Percentiles rank a stretch among this genome's conserved stretches.
Evolutionary conservation across 1,140 invertebrate genomes (phyloP).

Genomic region (Drosophila grimshawi): DNA sequence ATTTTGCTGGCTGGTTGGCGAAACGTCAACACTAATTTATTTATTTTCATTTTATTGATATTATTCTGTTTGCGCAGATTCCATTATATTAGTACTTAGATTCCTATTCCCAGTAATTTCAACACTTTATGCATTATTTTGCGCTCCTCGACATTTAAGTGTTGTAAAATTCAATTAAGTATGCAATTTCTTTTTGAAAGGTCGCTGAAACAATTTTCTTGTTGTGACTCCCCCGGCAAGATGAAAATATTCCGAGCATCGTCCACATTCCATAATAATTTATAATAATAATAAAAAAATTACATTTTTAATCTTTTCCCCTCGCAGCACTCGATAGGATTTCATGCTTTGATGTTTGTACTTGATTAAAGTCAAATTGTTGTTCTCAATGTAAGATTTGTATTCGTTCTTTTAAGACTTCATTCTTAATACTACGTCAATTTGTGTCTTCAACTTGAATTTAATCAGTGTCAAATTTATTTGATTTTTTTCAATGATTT

Average conservation of each 20-base stretch:
- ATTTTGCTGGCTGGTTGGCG: slow-evolving; percentile 26
- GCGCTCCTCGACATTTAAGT: slow-evolving; percentile 31
- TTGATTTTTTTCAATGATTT: no score
- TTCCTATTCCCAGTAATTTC: slow-evolving; percentile 47
- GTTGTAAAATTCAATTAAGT: slow-evolving; percentile 25
- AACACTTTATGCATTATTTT: slow-evolving; percentile 46
- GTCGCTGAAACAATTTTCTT: not conserved
- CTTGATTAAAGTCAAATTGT: no score
- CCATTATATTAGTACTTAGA: slow-evolving; percentile 62
- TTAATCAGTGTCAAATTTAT: no score
- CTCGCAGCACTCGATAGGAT: no score
- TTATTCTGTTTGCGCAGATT: slow-evolving; percentile 72
- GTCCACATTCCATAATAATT: no score
- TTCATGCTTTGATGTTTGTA: no score
- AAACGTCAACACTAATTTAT: slow-evolving; percentile 62
- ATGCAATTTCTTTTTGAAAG: not conserved
- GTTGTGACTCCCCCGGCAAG: not conserved
- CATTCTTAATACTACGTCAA: no score
- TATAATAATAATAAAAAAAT: no score
- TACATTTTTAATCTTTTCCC: no score
- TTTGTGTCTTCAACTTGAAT: no score
- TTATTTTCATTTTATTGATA: slow-evolving; percentile 68
- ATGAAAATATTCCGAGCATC: not conserved
- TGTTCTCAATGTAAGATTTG: no score
- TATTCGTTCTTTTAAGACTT: no score